phyloP scores from a whole-genome alignment of 1,140 invertebrate species.

The Papilio xuthus region DNA sequence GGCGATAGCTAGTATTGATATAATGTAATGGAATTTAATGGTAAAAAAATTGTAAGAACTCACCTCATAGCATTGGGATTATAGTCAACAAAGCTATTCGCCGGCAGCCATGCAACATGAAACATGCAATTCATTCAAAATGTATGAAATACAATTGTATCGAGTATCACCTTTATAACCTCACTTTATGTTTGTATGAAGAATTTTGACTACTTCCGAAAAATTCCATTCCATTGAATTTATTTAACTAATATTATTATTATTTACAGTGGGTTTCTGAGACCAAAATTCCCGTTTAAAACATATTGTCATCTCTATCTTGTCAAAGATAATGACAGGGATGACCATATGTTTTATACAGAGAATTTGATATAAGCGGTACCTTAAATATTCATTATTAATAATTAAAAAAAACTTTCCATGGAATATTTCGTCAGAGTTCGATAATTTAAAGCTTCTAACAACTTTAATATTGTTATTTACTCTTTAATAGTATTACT shows the following conservation, averaged over 20 bases:
- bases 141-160: neutral
- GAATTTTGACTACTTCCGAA: neutral
- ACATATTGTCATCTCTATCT: too few species aligned
- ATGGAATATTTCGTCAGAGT: neutral
- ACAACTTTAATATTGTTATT: neutral
- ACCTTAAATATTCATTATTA: too few species aligned
- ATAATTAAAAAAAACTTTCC: neutral
- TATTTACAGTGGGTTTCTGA: too few species aligned
- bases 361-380: too few species aligned
- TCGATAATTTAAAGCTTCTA: neutral
- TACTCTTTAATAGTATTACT: neutral
- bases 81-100: slow-evolving; percentile 81
- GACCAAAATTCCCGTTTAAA: too few species aligned
- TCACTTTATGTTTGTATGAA: neutral
- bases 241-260: too few species aligned
- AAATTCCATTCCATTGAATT: too few species aligned
- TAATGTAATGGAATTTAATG: neutral
- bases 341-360: too few species aligned
- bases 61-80: slow-evolving; percentile 77
- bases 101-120: slow-evolving; percentile 79
- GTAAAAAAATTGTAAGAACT: slow-evolving; percentile 54
- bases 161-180: neutral
- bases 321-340: too few species aligned
- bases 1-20: too few species aligned
- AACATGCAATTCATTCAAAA: slow-evolving; percentile 71